Evolutionary conservation across 2,113 vertebrate genomes (phyloP), one percentile per base, ranked within the genome.

Genomic region (Anthoscopus minutus): DNA sequence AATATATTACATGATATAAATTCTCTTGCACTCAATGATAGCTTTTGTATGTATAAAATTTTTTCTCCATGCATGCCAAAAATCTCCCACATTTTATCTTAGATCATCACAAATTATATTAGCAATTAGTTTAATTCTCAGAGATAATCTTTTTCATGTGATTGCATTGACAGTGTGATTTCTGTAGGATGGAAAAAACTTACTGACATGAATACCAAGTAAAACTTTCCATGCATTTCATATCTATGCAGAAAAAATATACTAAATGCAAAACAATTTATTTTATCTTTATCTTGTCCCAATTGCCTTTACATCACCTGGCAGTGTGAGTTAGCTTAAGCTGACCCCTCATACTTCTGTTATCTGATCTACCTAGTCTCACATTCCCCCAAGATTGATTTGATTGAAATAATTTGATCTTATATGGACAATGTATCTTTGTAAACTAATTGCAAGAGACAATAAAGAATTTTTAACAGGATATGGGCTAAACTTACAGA

Each of bases 91-190:
- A 48, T 76, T 93, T 81, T 54, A 48, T 11, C 90, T 94, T 92
- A 72, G 62, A 82, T 73, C 33, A 93, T 73, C 42, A 70, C 27
- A 94, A 95, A 93, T 83, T 88, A 92, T 79, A 86, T 89, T 84
- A 94, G 10, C 37, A 93, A 79, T 87, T 62, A 84, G 3, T 38
- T 74, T 83, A 88, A 91, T 94, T 91, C 92, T 90, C 62, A 81
- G 35, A 76, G 57, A 20, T 48, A 38, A 21, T 47, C 9, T 47
- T 96, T 94, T 85, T 56, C 20, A 42, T 48, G 37, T 33, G 15
- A 76, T 84, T 92, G 21, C 5, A 64, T 5, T 56, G 31, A 42
- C 40, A 83, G 21, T 60, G 31, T 44, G 13, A 66, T 79, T 93
- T 92, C 50, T 93, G 40, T 51, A 80, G 24, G 27, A n/a, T 45